These are phyloP conservation scores for Temnothorax rugatulus DNA, from an alignment of 2,888 invertebrate species.

Conservation along the genomic window DNA sequence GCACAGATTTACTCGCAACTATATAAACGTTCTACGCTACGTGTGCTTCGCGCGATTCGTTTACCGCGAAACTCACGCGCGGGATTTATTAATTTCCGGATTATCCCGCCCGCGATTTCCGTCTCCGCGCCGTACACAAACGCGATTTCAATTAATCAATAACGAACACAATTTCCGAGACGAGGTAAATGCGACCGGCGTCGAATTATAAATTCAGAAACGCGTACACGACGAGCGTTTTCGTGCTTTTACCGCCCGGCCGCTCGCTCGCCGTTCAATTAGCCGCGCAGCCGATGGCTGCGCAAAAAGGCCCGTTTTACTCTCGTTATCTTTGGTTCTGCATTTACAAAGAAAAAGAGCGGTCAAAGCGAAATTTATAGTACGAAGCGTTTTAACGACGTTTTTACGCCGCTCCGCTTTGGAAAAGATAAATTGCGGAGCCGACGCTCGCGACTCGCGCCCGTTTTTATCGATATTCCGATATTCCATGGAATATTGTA, in stretches of 20 bases:
- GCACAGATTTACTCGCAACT: slow-evolving; percentile 45
- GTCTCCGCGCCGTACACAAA: slow-evolving; percentile 52
- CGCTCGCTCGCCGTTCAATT: slow-evolving; percentile 26
- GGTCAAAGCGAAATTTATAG: slow-evolving; percentile 46
- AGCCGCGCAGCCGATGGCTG: slow-evolving; percentile 1
- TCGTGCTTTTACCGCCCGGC: not conserved
- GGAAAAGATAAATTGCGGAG: slow-evolving; percentile 38
- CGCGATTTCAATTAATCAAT: slow-evolving; percentile 48
- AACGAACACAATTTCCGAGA: not conserved
- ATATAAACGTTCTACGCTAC: slow-evolving; percentile 53
- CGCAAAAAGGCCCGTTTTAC: slow-evolving; percentile 48
- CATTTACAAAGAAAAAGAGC: slow-evolving; percentile 52
- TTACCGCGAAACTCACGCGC: slow-evolving; percentile 36
- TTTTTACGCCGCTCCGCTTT: slow-evolving; percentile 45
- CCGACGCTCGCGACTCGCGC: slow-evolving; percentile 1
- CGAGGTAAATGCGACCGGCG: slow-evolving; percentile 1
- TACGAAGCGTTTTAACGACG: slow-evolving; percentile 49
- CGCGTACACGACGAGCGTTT: not conserved
- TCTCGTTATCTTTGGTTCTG: slow-evolving; percentile 42
- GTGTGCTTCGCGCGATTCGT: slow-evolving; percentile 19
- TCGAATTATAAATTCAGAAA: slow-evolving; percentile 37
- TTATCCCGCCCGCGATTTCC: slow-evolving; percentile 53
- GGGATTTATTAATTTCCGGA: slow-evolving; percentile 66
- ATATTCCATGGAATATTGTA: slow-evolving; percentile 33
- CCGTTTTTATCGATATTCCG: slow-evolving; percentile 46